A percentile compares a stretch with the other conserved stretches of the same genome.
These are phyloP conservation scores for Spinus pinus DNA, from an alignment of 2,797 vertebrate genomes.

Conservation along the genomic window DNA sequence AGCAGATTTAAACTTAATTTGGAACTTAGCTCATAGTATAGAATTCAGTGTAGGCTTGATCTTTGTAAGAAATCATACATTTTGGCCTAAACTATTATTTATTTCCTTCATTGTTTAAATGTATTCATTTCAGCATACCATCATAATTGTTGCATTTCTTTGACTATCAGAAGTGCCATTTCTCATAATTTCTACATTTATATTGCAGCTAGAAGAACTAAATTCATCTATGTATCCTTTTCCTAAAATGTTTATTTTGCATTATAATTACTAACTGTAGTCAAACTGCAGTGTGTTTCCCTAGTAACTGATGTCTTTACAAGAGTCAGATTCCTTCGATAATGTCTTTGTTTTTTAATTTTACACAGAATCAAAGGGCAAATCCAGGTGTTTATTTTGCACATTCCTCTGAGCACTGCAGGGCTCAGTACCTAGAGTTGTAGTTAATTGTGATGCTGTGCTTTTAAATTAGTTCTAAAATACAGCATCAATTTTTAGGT, in stretches of 20 bases:
- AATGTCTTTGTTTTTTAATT: not conserved
- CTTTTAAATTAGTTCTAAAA: not conserved
- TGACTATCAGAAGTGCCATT: not conserved
- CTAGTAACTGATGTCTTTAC: not conserved
- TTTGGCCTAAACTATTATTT: not conserved
- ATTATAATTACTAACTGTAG: not conserved
- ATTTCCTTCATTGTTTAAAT: not conserved
- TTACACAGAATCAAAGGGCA: constrained; percentile 16
- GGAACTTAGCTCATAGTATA: not conserved
- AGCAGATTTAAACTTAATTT: not conserved
- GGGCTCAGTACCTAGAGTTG: not conserved
- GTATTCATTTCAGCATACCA: not conserved
- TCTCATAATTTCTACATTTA: not conserved
- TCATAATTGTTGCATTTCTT: not conserved
- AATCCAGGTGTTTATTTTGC: constrained; percentile 28
- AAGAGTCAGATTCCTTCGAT: accelerated
- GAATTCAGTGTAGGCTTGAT: not conserved
- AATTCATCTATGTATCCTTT: constrained; percentile 99
- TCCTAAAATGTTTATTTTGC: not conserved
- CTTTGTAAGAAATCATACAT: not conserved
- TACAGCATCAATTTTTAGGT: not conserved
- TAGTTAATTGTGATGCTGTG: constrained; percentile 1
- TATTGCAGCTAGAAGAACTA: constrained; percentile 93
- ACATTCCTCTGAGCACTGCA: constrained; percentile 10
- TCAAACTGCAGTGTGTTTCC: not conserved